Conservation (phyloP, 2,113 vertebrate genomes). For the Egretta garzetta region DNA sequence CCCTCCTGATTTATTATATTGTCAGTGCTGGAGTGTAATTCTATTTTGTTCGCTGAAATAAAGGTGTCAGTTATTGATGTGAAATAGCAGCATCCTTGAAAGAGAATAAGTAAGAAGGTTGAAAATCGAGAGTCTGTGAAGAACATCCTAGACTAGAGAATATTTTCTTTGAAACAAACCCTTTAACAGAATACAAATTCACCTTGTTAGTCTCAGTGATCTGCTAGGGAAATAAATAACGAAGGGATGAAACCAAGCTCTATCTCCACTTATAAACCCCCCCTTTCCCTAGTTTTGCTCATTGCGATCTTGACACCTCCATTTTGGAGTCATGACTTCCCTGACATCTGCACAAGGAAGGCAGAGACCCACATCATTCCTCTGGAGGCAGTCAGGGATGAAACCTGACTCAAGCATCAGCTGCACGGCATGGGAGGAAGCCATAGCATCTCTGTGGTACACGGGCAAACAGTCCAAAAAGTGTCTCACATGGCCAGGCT, state of each 20-base stretch:
- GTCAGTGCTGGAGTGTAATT: slow-evolving; percentile 62
- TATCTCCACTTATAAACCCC: background rate
- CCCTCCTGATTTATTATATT: slow-evolving; percentile 60
- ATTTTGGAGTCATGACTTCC: background rate
- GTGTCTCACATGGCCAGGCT: background rate
- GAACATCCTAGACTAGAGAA: slow-evolving; percentile 30
- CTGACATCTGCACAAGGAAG: background rate
- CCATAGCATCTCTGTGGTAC: background rate
- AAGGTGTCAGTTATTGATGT: slow-evolving; percentile 68
- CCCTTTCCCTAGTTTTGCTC: background rate
- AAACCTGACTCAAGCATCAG: background rate
- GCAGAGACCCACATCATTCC: background rate
- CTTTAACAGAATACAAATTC: slow-evolving; percentile 51
- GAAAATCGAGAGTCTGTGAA: slow-evolving; percentile 51
- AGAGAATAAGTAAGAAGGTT: slow-evolving; percentile 47
- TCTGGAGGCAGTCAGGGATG: background rate
- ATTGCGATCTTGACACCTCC: background rate
- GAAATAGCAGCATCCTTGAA: slow-evolving; percentile 58
- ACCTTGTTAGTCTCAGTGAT: slow-evolving; percentile 2
- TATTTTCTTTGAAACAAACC: slow-evolving; percentile 17
- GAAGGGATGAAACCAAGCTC: background rate
- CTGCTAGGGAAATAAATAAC: slow-evolving; percentile 25
- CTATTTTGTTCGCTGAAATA: slow-evolving; percentile 70
- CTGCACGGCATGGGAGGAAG: background rate
- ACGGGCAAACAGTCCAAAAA: background rate